phyloP scores from a whole-genome alignment of 1,140 invertebrate genomes.

The Gonatopus flavifemur region DNA sequence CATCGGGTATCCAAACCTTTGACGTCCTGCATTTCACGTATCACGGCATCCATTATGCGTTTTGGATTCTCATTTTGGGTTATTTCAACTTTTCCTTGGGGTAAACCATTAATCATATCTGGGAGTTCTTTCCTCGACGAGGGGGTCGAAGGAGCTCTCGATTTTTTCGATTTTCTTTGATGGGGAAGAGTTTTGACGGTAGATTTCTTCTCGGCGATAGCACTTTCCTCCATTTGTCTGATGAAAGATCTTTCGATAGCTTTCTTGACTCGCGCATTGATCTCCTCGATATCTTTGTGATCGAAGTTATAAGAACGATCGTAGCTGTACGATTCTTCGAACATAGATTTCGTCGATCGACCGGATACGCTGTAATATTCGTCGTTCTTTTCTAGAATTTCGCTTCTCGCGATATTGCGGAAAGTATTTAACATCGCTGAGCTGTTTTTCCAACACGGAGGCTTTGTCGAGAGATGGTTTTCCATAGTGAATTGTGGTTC shows the following conservation, averaged over 20 bases:
- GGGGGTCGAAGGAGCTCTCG: background rate
- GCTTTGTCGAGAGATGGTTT: conserved; percentile 19
- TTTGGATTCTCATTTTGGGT: conserved; percentile 47
- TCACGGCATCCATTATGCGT: conserved; percentile 58
- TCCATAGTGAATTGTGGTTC: conserved; percentile 32
- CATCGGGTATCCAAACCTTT: conserved; percentile 47
- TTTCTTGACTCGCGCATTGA: conserved; percentile 44
- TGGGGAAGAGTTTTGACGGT: background rate
- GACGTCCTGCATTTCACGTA: conserved; percentile 56
- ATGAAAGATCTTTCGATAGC: conserved; percentile 54
- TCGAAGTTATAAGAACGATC: conserved; percentile 6
- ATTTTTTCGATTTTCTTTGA: conserved; percentile 19
- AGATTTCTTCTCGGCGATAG: conserved; percentile 1
- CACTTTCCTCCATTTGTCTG: conserved; percentile 49
- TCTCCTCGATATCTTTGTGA: conserved; percentile 17
- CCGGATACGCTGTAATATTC: conserved; percentile 38
- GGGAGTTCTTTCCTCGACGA: conserved; percentile 29
- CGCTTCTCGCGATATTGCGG: conserved; percentile 41
- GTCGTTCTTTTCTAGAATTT: conserved; percentile 45
- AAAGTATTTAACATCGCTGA: conserved; percentile 41
- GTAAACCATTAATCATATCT: conserved; percentile 51
- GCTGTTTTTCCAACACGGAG: conserved; percentile 45
- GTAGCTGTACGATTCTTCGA: conserved; percentile 41
- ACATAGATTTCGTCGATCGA: conserved; percentile 47
- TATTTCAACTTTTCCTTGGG: conserved; percentile 32